A percentile compares a stretch with the other conserved stretches of the same genome.
Conservation (phyloP, 2,113 vertebrate genomes). For the Entomyzon cyanotis region DNA sequence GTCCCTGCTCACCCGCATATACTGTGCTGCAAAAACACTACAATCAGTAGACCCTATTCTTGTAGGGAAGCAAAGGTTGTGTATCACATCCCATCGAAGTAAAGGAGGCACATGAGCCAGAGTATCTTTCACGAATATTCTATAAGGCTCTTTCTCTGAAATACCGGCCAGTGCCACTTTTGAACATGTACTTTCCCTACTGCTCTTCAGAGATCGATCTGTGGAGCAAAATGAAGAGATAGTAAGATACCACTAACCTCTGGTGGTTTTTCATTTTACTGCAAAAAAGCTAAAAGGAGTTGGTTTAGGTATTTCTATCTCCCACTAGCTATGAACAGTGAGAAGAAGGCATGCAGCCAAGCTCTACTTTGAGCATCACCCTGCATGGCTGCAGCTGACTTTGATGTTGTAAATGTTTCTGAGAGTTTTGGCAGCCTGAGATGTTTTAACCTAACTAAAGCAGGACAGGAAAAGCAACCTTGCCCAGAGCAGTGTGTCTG, state of each 20-base stretch:
- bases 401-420: background rate
- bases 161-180: background rate
- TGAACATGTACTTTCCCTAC: background rate
- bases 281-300: background rate
- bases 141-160: background rate
- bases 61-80: background rate
- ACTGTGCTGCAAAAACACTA: background rate
- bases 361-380: background rate
- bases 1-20: accelerated
- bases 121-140: background rate
- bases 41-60: accelerated
- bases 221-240: background rate
- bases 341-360: background rate
- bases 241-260: background rate
- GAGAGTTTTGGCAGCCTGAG: background rate
- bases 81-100: background rate
- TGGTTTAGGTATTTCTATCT: background rate
- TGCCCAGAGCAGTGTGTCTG: background rate
- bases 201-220: accelerated
- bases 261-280: background rate
- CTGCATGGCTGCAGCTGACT: background rate
- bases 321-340: background rate
- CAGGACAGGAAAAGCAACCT: background rate
- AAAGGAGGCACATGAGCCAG: background rate
- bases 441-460: background rate